A percentile compares a stretch with the other conserved stretches of the same genome.
These are phyloP conservation scores for Pomacea canaliculata DNA, from an alignment of 2,888 invertebrate species.

Conservation along the genomic window DNA sequence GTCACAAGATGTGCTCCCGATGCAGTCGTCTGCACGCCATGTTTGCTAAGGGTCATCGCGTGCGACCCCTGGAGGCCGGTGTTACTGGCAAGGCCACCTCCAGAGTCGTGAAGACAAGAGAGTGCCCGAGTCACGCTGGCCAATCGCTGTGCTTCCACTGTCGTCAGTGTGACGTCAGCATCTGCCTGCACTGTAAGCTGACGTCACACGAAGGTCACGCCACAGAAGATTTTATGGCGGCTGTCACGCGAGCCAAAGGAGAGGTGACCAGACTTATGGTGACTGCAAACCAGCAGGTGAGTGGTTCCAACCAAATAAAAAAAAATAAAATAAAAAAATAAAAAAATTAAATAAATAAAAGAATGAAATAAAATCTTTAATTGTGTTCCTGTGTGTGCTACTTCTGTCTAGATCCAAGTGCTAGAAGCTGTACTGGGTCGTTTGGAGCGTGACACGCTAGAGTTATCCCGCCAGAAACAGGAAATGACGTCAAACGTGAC, in stretches of 20 bases:
- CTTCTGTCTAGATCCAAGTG: background rate
- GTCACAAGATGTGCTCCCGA: background rate
- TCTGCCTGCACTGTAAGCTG: slow-evolving; percentile 13
- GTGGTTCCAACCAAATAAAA: background rate
- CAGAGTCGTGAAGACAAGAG: background rate
- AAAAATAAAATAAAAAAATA: background rate
- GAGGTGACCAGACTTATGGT: background rate
- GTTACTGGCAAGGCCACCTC: background rate
- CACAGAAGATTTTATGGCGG: slow-evolving; percentile 4
- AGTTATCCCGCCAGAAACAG: slow-evolving; percentile 7
- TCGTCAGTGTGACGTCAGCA: slow-evolving; percentile 5
- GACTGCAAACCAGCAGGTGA: background rate
- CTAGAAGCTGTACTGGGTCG: background rate
- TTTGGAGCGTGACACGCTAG: background rate
- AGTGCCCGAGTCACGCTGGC: slow-evolving; percentile 6
- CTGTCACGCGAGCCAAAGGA: background rate
- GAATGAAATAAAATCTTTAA: background rate
- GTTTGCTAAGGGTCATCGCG: background rate
- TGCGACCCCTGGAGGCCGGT: background rate
- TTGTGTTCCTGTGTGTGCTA: background rate
- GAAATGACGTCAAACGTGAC: background rate
- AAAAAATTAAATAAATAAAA: background rate
- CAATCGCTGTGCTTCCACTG: slow-evolving; percentile 9
- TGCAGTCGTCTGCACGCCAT: slow-evolving; percentile 6
- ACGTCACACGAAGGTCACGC: slow-evolving; percentile 11